phyloP scores from a whole-genome alignment of 2,797 vertebrate species.

The Melanotaenia boesemani region DNA sequence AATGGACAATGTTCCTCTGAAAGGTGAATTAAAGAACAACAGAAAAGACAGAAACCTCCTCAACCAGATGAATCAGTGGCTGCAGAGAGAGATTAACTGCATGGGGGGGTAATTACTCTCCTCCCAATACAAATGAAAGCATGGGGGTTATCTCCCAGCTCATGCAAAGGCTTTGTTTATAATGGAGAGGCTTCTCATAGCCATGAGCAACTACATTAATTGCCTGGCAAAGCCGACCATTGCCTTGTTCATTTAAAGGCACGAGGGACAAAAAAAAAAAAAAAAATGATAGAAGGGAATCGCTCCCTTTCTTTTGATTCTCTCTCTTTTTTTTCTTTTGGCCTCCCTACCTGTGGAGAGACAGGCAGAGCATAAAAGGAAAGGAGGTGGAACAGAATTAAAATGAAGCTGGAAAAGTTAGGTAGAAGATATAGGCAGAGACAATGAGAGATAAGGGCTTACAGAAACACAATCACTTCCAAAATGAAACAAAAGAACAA shows the following conservation, averaged over 20 bases:
- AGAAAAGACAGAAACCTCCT: conserved; percentile 22
- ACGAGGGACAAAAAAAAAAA: conserved; percentile 22
- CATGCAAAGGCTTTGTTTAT: conserved; percentile 74
- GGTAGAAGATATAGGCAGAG: conserved; percentile 11
- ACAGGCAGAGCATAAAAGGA: background rate
- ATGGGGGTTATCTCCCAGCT: conserved; percentile 60
- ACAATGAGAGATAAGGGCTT: conserved; percentile 34
- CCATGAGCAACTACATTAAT: conserved; percentile 61
- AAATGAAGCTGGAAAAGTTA: conserved; percentile 60
- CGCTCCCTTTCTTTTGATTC: conserved; percentile 31
- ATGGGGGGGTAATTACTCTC: conserved; percentile 70
- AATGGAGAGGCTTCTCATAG: conserved; percentile 53
- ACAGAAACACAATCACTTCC: conserved; percentile 45
- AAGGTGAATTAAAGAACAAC: conserved; percentile 32
- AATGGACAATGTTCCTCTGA: conserved; percentile 17
- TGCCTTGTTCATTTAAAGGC: conserved; percentile 40
- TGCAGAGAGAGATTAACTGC: conserved; percentile 71
- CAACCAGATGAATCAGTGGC: conserved; percentile 66
- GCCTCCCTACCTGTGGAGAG: conserved; percentile 55
- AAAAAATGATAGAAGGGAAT: background rate
- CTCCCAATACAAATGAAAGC: conserved; percentile 66
- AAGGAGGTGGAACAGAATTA: conserved; percentile 40
- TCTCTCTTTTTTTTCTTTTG: background rate
- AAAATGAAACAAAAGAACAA: conserved; percentile 46
- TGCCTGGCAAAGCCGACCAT: conserved; percentile 47